A percentile compares a stretch with the other conserved stretches of the same genome.
These are phyloP conservation scores for Phylloscopus trochilus DNA, from an alignment of 2,113 vertebrate species.

Conservation along the genomic window DNA sequence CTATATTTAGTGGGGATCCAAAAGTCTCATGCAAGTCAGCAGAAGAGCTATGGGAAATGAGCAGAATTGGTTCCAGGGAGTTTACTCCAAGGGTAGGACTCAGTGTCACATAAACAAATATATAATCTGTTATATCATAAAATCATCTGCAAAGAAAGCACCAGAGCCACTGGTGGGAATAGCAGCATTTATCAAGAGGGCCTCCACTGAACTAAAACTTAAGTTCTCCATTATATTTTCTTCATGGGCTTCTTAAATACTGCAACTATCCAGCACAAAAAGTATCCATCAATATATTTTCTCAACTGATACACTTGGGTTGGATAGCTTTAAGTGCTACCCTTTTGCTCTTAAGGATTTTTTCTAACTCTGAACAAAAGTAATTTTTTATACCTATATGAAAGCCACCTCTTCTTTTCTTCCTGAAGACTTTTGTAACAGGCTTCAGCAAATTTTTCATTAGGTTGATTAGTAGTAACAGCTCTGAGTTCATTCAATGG, in stretches of 20 bases:
- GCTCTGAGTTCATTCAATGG: neutral
- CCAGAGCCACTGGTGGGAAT: neutral
- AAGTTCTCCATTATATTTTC: neutral
- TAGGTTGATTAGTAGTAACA: neutral
- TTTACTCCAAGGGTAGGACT: neutral
- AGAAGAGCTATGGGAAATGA: neutral
- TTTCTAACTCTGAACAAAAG: neutral
- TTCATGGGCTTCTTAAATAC: neutral
- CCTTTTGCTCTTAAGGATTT: neutral
- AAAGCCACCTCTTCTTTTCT: neutral
- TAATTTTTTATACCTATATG: neutral
- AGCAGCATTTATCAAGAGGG: neutral
- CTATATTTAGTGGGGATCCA: neutral
- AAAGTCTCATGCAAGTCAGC: neutral
- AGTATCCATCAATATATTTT: neutral
- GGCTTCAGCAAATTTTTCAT: neutral
- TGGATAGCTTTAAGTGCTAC: neutral
- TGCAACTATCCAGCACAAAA: neutral
- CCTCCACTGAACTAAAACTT: neutral
- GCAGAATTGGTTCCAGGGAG: neutral
- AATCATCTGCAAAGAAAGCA: neutral
- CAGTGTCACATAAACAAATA: accelerated
- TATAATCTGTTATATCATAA: neutral
- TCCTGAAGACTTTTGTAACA: neutral
- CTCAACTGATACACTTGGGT: neutral